These are phyloP conservation scores for Pelmatolapia mariae DNA, from an alignment of 2,113 vertebrate species.

Conservation along the genomic window DNA sequence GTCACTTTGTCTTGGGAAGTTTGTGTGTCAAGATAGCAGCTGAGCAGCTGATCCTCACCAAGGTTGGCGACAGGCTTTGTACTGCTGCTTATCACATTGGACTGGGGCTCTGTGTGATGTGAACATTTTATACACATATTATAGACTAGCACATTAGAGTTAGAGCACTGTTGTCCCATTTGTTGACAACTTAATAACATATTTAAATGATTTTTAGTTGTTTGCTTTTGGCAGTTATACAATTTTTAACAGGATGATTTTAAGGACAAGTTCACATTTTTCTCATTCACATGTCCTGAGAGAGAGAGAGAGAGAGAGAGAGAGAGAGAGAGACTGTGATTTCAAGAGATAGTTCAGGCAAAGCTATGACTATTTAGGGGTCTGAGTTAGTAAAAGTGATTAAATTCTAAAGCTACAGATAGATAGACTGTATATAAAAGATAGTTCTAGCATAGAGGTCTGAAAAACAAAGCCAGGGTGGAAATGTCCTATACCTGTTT, in stretches of 20 bases:
- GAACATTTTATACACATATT: background rate
- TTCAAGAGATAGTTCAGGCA: background rate
- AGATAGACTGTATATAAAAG: background rate
- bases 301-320: background rate
- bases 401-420: background rate
- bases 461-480: background rate
- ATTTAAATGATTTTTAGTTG: background rate
- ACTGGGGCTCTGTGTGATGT: background rate
- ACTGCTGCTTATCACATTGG: background rate
- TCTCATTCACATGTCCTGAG: background rate
- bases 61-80: constrained; percentile 32
- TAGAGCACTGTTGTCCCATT: too few species aligned
- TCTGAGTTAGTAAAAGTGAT: background rate
- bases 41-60: constrained; percentile 29
- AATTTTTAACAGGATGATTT: background rate
- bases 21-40: constrained; percentile 13
- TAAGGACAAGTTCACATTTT: background rate
- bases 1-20: background rate
- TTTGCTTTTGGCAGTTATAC: background rate
- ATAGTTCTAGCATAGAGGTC: background rate
- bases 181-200: background rate
- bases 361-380: background rate
- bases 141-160: background rate
- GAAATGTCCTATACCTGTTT: background rate
- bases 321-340: background rate